A percentile compares a stretch with the other conserved stretches of the same genome.
phyloP scores from a whole-genome alignment of 2,888 invertebrate genomes.

The Metalampra italica region DNA sequence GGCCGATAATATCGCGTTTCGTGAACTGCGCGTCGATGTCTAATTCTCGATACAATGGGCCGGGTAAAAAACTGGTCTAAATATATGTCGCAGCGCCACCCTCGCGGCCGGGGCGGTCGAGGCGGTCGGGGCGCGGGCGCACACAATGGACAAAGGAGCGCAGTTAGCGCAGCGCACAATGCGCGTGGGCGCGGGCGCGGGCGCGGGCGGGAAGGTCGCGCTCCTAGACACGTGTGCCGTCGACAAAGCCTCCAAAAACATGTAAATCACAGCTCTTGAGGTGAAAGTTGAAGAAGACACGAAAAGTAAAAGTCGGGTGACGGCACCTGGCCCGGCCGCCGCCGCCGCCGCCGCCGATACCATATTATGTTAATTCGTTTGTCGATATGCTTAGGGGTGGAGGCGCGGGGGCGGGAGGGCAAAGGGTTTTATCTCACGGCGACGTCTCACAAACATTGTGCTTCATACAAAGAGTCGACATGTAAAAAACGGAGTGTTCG shows the following conservation, averaged over 20 bases:
- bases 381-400: slow-evolving; percentile 30
- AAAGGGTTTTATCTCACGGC: slow-evolving; percentile 58
- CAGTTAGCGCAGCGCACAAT: slow-evolving; percentile 55
- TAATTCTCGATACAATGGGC: slow-evolving; percentile 76
- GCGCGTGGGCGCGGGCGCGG: slow-evolving; percentile 50
- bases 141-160: slow-evolving; percentile 72
- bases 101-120: slow-evolving; percentile 43
- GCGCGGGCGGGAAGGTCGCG: slow-evolving; percentile 54
- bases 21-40: slow-evolving; percentile 70
- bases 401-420: slow-evolving; percentile 29
- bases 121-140: slow-evolving; percentile 41
- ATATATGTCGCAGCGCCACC: slow-evolving; percentile 78
- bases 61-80: slow-evolving; percentile 70
- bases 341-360: slow-evolving; percentile 29
- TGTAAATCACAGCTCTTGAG: slow-evolving; percentile 67
- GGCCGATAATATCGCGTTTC: slow-evolving; percentile 71
- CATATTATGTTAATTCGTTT: slow-evolving; percentile 58
- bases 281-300: slow-evolving; percentile 71
- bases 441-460: slow-evolving; percentile 48
- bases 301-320: slow-evolving; percentile 69
- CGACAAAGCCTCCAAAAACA: slow-evolving; percentile 34
- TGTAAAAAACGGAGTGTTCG: slow-evolving; percentile 51
- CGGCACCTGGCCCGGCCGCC: slow-evolving; percentile 41
- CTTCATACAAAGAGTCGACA: slow-evolving; percentile 47
- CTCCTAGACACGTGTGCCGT: slow-evolving; percentile 36